These are phyloP conservation scores for Heloderma charlesbogerti DNA, from an alignment of 2,113 vertebrate species.

Conservation along the genomic window DNA sequence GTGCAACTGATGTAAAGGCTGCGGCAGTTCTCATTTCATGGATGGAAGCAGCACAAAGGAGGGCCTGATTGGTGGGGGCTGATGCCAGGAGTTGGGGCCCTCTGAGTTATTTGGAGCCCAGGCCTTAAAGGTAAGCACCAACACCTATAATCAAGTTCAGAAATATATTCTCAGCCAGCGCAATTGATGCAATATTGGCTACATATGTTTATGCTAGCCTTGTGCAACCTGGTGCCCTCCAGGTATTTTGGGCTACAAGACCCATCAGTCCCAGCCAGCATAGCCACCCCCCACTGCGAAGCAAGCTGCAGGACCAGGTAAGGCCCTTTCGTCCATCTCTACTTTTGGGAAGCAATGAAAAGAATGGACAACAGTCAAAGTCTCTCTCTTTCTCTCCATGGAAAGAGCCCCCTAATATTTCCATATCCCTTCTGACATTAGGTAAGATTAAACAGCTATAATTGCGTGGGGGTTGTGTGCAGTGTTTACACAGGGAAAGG, in stretches of 20 bases:
- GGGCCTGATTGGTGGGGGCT: not conserved
- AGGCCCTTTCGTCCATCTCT: too few species aligned
- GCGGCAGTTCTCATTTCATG: too few species aligned
- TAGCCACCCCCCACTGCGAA: too few species aligned
- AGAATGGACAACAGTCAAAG: not conserved
- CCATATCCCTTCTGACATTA: conserved; percentile 39
- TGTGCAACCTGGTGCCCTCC: too few species aligned
- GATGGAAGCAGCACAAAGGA: too few species aligned
- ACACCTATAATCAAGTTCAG: not conserved
- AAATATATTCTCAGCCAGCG: not conserved
- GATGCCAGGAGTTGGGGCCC: too few species aligned
- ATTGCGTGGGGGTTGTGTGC: not conserved
- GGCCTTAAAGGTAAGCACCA: not conserved
- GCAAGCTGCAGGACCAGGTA: too few species aligned
- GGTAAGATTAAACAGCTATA: conserved; percentile 39
- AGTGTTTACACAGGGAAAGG: accelerated
- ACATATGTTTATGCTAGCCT: too few species aligned
- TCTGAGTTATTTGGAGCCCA: not conserved
- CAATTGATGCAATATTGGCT: not conserved
- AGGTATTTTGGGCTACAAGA: too few species aligned
- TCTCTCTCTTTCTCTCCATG: not conserved
- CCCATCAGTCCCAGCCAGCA: too few species aligned
- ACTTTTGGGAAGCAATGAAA: conserved; percentile 27
- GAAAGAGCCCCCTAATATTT: conserved; percentile 7
- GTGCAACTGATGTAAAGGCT: too few species aligned